These are phyloP conservation scores for Boloria selene DNA, from an alignment of 2,888 invertebrate genomes.

Conservation along the genomic window DNA sequence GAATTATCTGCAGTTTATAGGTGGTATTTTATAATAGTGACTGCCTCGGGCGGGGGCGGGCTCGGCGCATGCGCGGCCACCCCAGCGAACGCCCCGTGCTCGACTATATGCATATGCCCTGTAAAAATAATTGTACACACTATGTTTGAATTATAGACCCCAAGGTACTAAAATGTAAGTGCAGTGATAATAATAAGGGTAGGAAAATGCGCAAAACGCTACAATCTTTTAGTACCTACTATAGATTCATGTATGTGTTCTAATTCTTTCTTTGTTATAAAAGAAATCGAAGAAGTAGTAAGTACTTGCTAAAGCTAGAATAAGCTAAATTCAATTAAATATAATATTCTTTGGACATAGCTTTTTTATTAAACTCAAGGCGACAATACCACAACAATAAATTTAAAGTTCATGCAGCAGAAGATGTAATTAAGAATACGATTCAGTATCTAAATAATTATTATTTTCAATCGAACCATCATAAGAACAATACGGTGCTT, in stretches of 20 bases:
- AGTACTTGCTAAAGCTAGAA: too few relatives aligned
- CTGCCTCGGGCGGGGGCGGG: slow-evolving; percentile 69
- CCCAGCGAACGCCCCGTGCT: slow-evolving; percentile 69
- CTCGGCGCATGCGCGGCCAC: slow-evolving; percentile 71
- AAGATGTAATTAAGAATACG: slow-evolving; percentile 24
- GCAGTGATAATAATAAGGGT: slow-evolving; percentile 9
- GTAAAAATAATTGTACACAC: slow-evolving; percentile 38
- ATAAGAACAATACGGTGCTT: slow-evolving; percentile 49
- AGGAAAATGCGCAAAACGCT: neutral
- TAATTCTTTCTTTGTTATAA: too few relatives aligned
- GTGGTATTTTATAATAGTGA: slow-evolving; percentile 56
- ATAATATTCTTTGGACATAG: too few relatives aligned
- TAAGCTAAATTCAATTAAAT: too few relatives aligned
- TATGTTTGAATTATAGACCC: slow-evolving; percentile 33
- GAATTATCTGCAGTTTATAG: slow-evolving; percentile 69
- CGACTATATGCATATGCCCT: slow-evolving; percentile 29
- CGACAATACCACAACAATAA: too few relatives aligned
- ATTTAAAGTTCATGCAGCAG: neutral
- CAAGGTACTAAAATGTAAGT: slow-evolving; percentile 14
- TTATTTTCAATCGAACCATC: slow-evolving; percentile 48
- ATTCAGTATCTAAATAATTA: slow-evolving; percentile 44
- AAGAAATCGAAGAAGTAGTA: too few relatives aligned
- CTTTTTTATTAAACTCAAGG: neutral
- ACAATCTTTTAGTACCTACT: too few relatives aligned
- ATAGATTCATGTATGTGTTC: too few relatives aligned